These are phyloP conservation scores for Muscina levida DNA, from an alignment of 2,888 invertebrate genomes.

Conservation along the genomic window DNA sequence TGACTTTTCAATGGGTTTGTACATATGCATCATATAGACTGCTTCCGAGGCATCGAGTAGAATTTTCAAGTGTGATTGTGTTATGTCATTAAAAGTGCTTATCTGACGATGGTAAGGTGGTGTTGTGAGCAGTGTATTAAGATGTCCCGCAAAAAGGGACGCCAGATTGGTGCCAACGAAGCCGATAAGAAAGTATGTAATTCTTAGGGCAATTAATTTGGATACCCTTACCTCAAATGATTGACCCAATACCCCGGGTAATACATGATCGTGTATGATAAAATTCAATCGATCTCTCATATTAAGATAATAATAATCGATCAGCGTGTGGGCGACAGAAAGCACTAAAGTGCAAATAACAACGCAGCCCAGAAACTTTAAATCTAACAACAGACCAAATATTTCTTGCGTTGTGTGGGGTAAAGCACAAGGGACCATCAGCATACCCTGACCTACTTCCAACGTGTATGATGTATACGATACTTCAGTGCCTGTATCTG, in stretches of 20 bases:
- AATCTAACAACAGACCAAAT: constrained; percentile 4
- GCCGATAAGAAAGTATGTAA: too few relatives aligned
- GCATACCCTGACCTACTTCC: constrained; percentile 11
- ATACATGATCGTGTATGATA: not conserved
- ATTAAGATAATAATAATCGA: constrained; percentile 28
- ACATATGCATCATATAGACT: too few relatives aligned
- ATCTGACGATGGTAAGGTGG: constrained; percentile 18
- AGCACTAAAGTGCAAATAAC: constrained; percentile 16
- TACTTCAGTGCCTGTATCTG: too few relatives aligned
- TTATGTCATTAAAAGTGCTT: not conserved
- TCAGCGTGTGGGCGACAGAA: constrained; percentile 25
- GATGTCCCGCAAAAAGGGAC: constrained; percentile 44
- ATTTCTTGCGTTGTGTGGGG: not conserved
- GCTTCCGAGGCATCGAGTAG: not conserved
- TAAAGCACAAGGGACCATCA: constrained; percentile 39
- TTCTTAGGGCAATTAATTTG: too few relatives aligned
- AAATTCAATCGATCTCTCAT: constrained; percentile 2
- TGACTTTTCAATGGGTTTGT: too few relatives aligned
- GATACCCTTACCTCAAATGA: not conserved
- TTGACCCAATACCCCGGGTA: constrained; percentile 1
- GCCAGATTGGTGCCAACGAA: constrained; percentile 53
- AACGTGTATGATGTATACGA: not conserved
- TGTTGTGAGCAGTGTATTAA: constrained; percentile 44
- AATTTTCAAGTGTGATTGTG: not conserved
- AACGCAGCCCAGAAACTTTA: not conserved